These are phyloP conservation scores for Ctenicera cuprea DNA, from an alignment of 2,888 invertebrate genomes.

Conservation along the genomic window DNA sequence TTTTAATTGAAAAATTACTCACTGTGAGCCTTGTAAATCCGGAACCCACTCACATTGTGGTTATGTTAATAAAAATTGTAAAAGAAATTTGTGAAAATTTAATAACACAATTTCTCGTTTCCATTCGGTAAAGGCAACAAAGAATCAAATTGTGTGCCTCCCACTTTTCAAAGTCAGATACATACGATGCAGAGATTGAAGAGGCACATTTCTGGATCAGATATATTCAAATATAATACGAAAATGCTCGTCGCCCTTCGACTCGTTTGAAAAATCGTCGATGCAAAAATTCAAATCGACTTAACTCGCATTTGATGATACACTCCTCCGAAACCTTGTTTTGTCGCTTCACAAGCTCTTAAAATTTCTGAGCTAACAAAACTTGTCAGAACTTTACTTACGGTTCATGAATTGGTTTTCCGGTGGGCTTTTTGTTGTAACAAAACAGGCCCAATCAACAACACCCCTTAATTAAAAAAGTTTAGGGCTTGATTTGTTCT, in stretches of 20 bases:
- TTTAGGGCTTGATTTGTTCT: constrained; percentile 12
- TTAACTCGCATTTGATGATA: constrained; percentile 5
- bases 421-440: constrained; percentile 5
- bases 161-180: constrained; percentile 24
- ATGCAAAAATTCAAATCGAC: constrained; percentile 20
- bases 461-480: constrained; percentile 17
- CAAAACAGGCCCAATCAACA: constrained; percentile 5
- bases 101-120: constrained; percentile 1
- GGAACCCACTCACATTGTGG: not conserved
- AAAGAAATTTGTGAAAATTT: constrained; percentile 4
- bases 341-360: not conserved
- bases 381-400: constrained; percentile 9
- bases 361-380: not conserved
- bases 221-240: constrained; percentile 26
- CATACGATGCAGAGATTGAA: constrained; percentile 16
- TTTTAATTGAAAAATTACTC: no score
- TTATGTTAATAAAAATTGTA: not conserved
- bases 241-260: constrained; percentile 8
- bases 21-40: no score
- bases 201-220: constrained; percentile 27
- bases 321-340: not conserved
- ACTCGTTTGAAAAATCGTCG: constrained; percentile 12
- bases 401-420: not conserved
- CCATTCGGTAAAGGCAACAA: constrained; percentile 15
- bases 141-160: constrained; percentile 15